These are phyloP conservation scores for Vollenhovia emeryi DNA, from an alignment of 1,140 invertebrate species.

Conservation along the genomic window DNA sequence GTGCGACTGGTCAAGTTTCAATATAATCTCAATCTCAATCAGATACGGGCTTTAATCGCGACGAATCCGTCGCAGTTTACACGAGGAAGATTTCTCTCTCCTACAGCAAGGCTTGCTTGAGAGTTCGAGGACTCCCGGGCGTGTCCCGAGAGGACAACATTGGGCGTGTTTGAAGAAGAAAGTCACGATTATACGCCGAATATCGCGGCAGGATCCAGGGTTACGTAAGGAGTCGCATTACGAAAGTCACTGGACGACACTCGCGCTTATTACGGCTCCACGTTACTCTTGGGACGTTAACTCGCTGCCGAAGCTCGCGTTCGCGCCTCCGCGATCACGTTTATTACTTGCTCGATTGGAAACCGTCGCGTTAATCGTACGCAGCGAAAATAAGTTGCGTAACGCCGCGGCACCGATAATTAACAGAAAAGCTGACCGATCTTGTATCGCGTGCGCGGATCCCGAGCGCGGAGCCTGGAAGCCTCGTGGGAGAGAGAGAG, in stretches of 20 bases:
- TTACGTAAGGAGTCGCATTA: slow-evolving; percentile 21
- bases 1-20: too few species aligned
- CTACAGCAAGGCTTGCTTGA: neutral
- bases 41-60: too few species aligned
- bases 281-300: neutral
- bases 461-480: neutral
- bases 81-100: neutral
- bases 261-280: slow-evolving; percentile 13
- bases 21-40: too few species aligned
- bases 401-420: neutral
- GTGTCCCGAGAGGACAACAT: neutral
- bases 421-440: neutral
- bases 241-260: slow-evolving; percentile 11
- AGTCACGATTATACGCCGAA: slow-evolving; percentile 38
- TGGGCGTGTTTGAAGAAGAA: slow-evolving; percentile 27
- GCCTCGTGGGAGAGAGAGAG: neutral
- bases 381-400: slow-evolving; percentile 20
- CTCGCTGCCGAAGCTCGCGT: neutral
- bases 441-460: neutral
- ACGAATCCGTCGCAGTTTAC: neutral
- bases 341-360: neutral
- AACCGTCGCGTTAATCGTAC: neutral
- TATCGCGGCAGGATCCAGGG: neutral
- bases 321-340: neutral
- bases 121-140: neutral